These are phyloP conservation scores for Morpho helenor DNA, from an alignment of 2,888 invertebrate species.

Conservation along the genomic window DNA sequence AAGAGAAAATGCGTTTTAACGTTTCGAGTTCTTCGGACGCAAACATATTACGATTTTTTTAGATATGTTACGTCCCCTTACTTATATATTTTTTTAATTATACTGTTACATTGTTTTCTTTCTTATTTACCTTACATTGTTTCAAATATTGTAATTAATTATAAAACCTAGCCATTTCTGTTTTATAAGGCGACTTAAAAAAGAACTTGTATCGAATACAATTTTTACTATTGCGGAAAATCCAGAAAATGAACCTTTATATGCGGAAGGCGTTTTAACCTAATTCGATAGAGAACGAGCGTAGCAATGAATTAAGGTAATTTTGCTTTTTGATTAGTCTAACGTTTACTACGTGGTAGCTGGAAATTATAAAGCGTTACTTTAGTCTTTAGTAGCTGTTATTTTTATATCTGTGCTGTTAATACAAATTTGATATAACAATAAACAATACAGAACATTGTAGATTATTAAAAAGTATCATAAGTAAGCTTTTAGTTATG, in stretches of 20 bases:
- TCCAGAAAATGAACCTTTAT: slow-evolving; percentile 12
- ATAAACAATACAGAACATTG: no score
- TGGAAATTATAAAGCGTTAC: slow-evolving; percentile 1
- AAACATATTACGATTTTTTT: no score
- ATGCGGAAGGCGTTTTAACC: slow-evolving; percentile 22
- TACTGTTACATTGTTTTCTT: no score
- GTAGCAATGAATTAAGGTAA: slow-evolving; percentile 16
- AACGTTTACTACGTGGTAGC: slow-evolving; percentile 3
- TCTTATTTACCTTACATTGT: no score
- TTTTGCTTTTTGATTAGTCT: slow-evolving; percentile 11
- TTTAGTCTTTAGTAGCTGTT: not conserved
- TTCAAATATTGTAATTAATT: not conserved
- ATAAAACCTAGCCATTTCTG: slow-evolving; percentile 4
- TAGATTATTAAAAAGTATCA: no score
- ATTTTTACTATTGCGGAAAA: slow-evolving; percentile 13
- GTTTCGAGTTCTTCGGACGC: no score
- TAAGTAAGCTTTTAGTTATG: no score
- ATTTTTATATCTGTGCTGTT: not conserved
- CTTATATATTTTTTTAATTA: no score
- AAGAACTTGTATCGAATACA: slow-evolving; percentile 14
- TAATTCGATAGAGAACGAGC: slow-evolving; percentile 22
- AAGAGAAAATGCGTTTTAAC: no score
- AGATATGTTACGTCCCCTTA: no score
- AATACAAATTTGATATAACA: no score
- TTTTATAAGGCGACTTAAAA: slow-evolving; percentile 13